Evolutionary conservation across 2,113 vertebrate species (phyloP), one percentile per base, ranked within the genome.

Genomic region (Hyla sarda): DNA sequence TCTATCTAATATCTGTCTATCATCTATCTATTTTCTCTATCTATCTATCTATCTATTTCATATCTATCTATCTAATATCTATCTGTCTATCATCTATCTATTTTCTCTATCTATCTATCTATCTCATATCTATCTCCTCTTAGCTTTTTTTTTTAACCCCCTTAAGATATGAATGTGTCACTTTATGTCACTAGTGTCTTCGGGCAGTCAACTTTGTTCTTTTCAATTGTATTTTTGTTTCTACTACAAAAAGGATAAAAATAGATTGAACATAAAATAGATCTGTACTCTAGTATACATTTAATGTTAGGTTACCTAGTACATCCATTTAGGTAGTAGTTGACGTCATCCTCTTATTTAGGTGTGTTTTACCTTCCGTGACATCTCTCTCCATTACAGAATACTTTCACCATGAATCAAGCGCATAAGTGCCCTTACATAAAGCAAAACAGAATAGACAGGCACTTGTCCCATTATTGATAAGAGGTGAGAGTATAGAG

Each of bases 341-440:
- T 69, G 65, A 69, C 28, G 65, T 69, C 65, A 58, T n/a, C 21
- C 23, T 58, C 6, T 21, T 69, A 69, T 16, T 34, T 32, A 19
- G 62, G 32, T 69, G 65, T 69, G 65, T 69, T 69, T 69, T 34
- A 69, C 65, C 65, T 69, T 69, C 60, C 60, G 60, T 65, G 60
- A 30, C 60, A 65, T 65, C 30, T 65, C 28, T 28, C 30, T 69
- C 65, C 65, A 69, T 69, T 34, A 69, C 34, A 11, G 65, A 69
- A 69, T 69, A 69, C 65, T 69, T 69, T 69, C 32, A 34, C 6
- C 19, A 34, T 69, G 52, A 56, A 78, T 56, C 52, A 78, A 56
- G 19, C 8, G 1, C 54, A 56, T 78, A 19, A 56, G 50, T 67
- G 62, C 30, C 30, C 50, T 37, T 52, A 78, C 19, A 78, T 30